phyloP scores from a whole-genome alignment of 2,797 vertebrate species.

The Rhinatrema bivittatum region DNA sequence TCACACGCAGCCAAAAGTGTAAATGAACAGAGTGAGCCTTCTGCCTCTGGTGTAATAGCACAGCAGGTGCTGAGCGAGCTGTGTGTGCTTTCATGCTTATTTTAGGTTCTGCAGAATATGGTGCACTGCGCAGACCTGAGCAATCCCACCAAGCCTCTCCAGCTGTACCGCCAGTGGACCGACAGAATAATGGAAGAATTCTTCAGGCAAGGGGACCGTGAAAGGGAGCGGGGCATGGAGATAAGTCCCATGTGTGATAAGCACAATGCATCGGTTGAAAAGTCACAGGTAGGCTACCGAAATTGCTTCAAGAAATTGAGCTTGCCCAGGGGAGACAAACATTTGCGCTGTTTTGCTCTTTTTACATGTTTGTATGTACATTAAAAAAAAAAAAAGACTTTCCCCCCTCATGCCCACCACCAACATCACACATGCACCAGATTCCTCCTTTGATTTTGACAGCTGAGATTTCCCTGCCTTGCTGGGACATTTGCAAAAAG shows the following conservation, averaged over 20 bases:
- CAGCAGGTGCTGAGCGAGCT: background rate
- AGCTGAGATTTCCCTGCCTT: no score
- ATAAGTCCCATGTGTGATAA: slow-evolving; percentile 99
- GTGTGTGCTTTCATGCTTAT: slow-evolving; percentile 5
- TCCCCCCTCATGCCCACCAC: no score
- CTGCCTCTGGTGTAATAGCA: slow-evolving; percentile 18
- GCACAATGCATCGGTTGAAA: slow-evolving; percentile 96
- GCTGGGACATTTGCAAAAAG: no score
- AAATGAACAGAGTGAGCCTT: slow-evolving; percentile 23
- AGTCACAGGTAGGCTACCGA: slow-evolving; percentile 79
- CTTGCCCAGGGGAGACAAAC: no score
- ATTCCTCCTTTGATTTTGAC: no score
- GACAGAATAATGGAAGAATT: slow-evolving; percentile 98
- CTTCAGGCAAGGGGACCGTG: slow-evolving; percentile 90
- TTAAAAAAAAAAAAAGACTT: no score
- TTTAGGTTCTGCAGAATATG: slow-evolving; percentile 97
- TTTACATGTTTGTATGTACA: no score
- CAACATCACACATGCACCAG: no score
- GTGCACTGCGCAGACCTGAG: slow-evolving; percentile 97
- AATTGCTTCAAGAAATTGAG: background rate
- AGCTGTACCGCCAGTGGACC: slow-evolving; percentile 93
- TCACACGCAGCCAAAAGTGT: slow-evolving; percentile 21
- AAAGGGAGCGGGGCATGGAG: slow-evolving; percentile 94
- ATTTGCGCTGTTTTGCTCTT: background rate
- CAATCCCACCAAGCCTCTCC: slow-evolving; percentile 94